Conservation (phyloP, 1,140 invertebrate species). For the Pseudomyrmex cubaensis region DNA sequence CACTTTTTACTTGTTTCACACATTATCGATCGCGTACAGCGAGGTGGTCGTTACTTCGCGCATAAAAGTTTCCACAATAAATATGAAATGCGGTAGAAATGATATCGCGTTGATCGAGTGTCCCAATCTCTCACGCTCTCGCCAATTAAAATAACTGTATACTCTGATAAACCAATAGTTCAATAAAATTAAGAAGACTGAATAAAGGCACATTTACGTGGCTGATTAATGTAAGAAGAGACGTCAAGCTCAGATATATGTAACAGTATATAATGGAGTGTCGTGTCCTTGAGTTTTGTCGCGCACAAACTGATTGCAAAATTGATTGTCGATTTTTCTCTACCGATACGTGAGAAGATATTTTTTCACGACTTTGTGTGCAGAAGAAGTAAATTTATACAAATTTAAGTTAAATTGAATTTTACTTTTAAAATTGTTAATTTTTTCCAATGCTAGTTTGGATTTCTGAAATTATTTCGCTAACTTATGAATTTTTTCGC, state of each 20-base stretch:
- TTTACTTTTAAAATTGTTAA: too few species aligned
- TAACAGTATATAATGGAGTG: not conserved
- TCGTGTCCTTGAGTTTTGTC: not conserved
- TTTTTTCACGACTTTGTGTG: too few species aligned
- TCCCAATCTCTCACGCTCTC: not conserved
- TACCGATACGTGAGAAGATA: too few species aligned
- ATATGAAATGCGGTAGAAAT: not conserved
- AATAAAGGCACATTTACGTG: not conserved
- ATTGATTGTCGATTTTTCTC: too few species aligned
- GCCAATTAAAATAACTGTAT: conserved; percentile 1
- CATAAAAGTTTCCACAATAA: not conserved
- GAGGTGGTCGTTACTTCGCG: not conserved
- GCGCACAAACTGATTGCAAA: not conserved
- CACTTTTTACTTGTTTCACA: conserved; percentile 10
- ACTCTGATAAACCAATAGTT: conserved; percentile 23
- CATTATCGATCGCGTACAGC: not conserved
- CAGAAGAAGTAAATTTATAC: too few species aligned
- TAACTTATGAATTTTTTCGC: too few species aligned
- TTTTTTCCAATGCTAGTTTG: too few species aligned
- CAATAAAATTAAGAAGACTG: conserved; percentile 7
- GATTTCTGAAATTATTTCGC: too few species aligned
- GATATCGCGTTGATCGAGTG: not conserved
- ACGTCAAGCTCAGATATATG: not conserved
- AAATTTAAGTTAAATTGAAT: too few species aligned
- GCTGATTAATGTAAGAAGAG: conserved; percentile 9